Evolutionary conservation across 2,888 invertebrate genomes (phyloP).

Genomic region (Eustalomyia histrio): DNA sequence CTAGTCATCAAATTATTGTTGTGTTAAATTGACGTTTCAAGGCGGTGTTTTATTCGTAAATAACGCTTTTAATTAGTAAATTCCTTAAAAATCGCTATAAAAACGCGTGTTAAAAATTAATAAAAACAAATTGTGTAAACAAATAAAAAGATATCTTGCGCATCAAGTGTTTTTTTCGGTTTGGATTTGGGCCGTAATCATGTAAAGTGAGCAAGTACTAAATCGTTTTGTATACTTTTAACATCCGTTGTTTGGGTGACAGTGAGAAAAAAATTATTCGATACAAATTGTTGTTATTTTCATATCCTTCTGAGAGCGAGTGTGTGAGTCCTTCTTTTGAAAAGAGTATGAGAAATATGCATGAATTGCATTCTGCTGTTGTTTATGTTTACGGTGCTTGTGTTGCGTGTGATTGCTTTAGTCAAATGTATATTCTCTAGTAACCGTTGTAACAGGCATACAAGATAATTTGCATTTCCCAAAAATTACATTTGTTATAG

Average conservation of each 20-base stretch:
- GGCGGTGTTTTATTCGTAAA: slow-evolving; percentile 70
- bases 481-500: too few species aligned
- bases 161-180: slow-evolving; percentile 60
- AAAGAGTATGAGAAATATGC: slow-evolving; percentile 17
- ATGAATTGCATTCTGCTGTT: slow-evolving; percentile 53
- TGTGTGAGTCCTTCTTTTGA: slow-evolving; percentile 54
- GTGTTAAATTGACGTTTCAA: slow-evolving; percentile 77
- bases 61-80: slow-evolving; percentile 51
- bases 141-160: slow-evolving; percentile 50
- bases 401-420: background rate
- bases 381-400: slow-evolving; percentile 53
- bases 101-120: slow-evolving; percentile 46
- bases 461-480: too few species aligned
- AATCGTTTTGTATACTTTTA: slow-evolving; percentile 46
- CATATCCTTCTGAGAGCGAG: slow-evolving; percentile 41
- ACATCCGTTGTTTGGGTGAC: slow-evolving; percentile 49
- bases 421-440: background rate
- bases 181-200: slow-evolving; percentile 28
- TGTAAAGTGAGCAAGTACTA: slow-evolving; percentile 34
- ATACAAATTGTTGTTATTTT: slow-evolving; percentile 65
- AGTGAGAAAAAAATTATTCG: slow-evolving; percentile 51
- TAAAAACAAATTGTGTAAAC: slow-evolving; percentile 50
- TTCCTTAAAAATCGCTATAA: slow-evolving; percentile 9
- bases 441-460: too few species aligned
- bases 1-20: slow-evolving; percentile 65